These are phyloP conservation scores for Drosophila paranaensis DNA, from an alignment of 2,888 invertebrate genomes.

Conservation along the genomic window DNA sequence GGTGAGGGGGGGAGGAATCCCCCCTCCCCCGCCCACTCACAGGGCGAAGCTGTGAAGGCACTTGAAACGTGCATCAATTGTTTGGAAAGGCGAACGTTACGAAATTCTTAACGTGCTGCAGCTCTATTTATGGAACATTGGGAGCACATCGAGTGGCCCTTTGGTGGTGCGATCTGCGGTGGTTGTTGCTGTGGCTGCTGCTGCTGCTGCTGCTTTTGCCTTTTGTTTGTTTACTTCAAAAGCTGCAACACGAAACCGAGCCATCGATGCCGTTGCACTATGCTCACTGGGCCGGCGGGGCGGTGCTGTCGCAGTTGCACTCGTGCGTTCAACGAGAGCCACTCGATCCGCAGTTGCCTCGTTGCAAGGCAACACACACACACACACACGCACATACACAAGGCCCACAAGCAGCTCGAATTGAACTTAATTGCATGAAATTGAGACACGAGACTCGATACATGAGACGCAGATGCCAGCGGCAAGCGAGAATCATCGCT, in stretches of 20 bases:
- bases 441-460: slow-evolving; percentile 62
- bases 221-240: slow-evolving; percentile 57
- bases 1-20: neutral
- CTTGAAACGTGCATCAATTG: slow-evolving; percentile 77
- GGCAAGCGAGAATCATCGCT: slow-evolving; percentile 15
- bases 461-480: slow-evolving; percentile 15
- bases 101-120: slow-evolving; percentile 61
- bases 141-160: slow-evolving; percentile 53
- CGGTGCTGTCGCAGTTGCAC: slow-evolving; percentile 39
- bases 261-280: slow-evolving; percentile 56
- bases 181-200: slow-evolving; percentile 25
- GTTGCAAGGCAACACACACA: slow-evolving; percentile 20
- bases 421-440: slow-evolving; percentile 82
- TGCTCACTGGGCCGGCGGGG: slow-evolving; percentile 40
- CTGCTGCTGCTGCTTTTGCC: slow-evolving; percentile 22
- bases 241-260: slow-evolving; percentile 48
- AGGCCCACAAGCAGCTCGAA: slow-evolving; percentile 62
- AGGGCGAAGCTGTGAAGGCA: slow-evolving; percentile 32
- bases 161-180: slow-evolving; percentile 46
- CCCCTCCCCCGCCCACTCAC: too few species aligned
- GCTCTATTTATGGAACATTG: slow-evolving; percentile 74
- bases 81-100: slow-evolving; percentile 59
- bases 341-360: slow-evolving; percentile 41
- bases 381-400: slow-evolving; percentile 10
- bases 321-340: slow-evolving; percentile 55